A percentile compares a stretch with the other conserved stretches of the same genome.
Conservation (phyloP, 1,140 invertebrate species). For the Zaprionus africanus region DNA sequence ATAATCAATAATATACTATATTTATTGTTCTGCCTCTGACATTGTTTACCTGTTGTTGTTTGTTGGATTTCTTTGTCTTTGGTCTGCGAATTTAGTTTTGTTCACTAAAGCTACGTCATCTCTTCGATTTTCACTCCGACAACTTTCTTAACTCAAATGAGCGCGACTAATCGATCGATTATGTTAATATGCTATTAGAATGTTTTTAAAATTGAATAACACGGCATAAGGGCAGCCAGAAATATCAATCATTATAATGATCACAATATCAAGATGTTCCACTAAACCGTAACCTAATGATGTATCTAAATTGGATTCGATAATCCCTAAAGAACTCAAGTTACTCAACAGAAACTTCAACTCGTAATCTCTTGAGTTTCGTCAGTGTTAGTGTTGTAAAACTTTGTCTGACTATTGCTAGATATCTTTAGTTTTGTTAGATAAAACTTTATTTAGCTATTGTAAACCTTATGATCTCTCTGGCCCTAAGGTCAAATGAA, state of each 20-base stretch:
- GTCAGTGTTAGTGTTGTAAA: neutral
- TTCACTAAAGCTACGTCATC: neutral
- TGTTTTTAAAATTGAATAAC: slow-evolving; percentile 11
- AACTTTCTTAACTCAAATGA: slow-evolving; percentile 11
- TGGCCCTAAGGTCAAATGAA: slow-evolving; percentile 9
- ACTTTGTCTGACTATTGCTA: neutral
- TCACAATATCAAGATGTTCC: slow-evolving; percentile 18
- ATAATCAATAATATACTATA: neutral
- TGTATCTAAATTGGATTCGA: neutral
- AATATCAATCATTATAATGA: slow-evolving; percentile 29
- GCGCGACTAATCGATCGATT: neutral
- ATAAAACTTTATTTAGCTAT: neutral
- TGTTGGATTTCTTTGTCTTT: neutral
- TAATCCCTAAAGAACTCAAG: slow-evolving; percentile 17
- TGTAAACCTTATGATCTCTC: neutral
- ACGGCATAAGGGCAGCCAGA: neutral
- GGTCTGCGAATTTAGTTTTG: neutral
- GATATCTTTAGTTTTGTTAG: neutral
- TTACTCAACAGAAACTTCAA: neutral
- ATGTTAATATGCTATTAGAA: slow-evolving; percentile 25
- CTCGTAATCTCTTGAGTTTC: neutral
- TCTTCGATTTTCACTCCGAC: slow-evolving; percentile 5
- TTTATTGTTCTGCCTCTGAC: neutral
- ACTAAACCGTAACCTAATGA: slow-evolving; percentile 20
- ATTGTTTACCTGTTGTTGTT: neutral